phyloP scores from a whole-genome alignment of 2,113 vertebrate genomes.

The Nipponia nippon region DNA sequence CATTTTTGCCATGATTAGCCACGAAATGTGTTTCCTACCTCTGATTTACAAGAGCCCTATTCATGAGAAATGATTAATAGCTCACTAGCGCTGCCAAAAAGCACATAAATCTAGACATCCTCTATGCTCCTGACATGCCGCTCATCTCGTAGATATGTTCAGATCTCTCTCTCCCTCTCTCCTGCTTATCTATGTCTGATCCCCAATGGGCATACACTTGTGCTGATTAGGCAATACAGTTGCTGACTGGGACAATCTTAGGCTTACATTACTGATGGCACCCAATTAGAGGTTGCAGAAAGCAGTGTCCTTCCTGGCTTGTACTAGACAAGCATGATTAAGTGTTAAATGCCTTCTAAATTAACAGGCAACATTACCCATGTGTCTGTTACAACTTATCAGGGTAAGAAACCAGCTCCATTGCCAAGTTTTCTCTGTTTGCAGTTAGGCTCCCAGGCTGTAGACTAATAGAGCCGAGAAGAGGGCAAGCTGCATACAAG shows the following conservation, averaged over 20 bases:
- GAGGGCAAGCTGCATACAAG: neutral
- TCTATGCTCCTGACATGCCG: constrained; percentile 59
- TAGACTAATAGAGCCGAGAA: neutral
- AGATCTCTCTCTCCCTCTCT: constrained; percentile 21
- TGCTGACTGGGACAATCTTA: constrained; percentile 69
- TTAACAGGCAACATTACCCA: constrained; percentile 9
- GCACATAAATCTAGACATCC: constrained; percentile 73
- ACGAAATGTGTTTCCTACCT: constrained; percentile 46
- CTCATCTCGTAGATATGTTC: constrained; percentile 55
- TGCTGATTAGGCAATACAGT: constrained; percentile 67
- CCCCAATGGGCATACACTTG: constrained; percentile 44
- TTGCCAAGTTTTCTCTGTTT: neutral
- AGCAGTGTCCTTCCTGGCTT: constrained; percentile 49
- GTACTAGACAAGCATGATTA: constrained; percentile 60
- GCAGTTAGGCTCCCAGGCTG: neutral
- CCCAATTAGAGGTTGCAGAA: constrained; percentile 71
- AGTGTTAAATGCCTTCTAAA: constrained; percentile 59
- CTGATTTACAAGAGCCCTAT: constrained; percentile 65
- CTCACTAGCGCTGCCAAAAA: constrained; percentile 64
- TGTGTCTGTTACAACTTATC: constrained; percentile 13
- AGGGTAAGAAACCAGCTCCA: constrained; percentile 17
- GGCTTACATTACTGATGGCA: constrained; percentile 59
- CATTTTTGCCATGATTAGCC: constrained; percentile 50
- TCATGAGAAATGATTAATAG: constrained; percentile 72
- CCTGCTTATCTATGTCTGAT: constrained; percentile 8